A percentile compares a stretch with the other conserved stretches of the same genome.
Conservation (phyloP, 2,797 vertebrate genomes). For the Danionella dracula region DNA sequence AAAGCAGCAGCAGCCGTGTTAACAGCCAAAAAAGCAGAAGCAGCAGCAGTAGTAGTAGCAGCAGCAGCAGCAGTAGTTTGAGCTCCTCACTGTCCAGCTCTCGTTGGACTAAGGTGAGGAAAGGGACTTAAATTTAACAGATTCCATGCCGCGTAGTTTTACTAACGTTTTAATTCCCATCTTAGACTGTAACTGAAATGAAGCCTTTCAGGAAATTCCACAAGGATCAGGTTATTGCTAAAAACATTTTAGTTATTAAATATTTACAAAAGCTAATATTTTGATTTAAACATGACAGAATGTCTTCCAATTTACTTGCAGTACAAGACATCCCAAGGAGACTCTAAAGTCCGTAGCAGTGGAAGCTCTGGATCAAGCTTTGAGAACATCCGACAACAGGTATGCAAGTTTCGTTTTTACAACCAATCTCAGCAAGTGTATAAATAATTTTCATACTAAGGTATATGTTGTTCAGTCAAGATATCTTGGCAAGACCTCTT, state of each 20-base stretch:
- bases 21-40: constrained; percentile 50
- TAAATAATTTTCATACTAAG: no score
- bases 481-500: constrained; percentile 61
- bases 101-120: constrained; percentile 40
- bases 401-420: constrained; percentile 14
- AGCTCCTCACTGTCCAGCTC: constrained; percentile 48
- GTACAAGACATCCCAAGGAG: constrained; percentile 40
- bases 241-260: background rate
- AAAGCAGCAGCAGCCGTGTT: background rate
- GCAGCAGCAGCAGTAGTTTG: constrained; percentile 20
- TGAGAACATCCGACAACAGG: constrained; percentile 60
- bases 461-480: constrained; percentile 65
- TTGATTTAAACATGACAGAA: background rate
- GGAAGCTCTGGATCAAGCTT: constrained; percentile 56
- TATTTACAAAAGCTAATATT: background rate
- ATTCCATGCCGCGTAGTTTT: background rate
- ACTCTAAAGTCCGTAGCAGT: constrained; percentile 16
- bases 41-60: constrained; percentile 48
- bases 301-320: constrained; percentile 26
- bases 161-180: constrained; percentile 12
- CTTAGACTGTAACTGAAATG: constrained; percentile 29
- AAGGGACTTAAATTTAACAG: background rate
- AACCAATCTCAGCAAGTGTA: no score
- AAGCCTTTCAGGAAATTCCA: constrained; percentile 53
- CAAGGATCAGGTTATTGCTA: constrained; percentile 52